Conservation (phyloP, 1,140 invertebrate species). For the Teleogryllus occipitalis region DNA sequence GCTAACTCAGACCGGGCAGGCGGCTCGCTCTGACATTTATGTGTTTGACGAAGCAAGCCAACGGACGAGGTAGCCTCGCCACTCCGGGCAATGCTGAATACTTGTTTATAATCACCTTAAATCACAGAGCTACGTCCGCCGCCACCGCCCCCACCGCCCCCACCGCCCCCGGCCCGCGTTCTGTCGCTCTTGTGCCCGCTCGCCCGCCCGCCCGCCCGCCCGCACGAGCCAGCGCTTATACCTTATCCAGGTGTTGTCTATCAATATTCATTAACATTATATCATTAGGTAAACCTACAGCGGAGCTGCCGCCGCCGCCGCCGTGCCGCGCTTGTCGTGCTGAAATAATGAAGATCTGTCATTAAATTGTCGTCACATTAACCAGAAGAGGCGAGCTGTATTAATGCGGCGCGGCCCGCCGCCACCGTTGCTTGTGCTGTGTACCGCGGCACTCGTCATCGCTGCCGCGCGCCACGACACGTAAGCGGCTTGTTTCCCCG, state of each 20-base stretch:
- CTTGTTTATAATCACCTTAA: slow-evolving; percentile 2
- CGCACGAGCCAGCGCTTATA: not conserved
- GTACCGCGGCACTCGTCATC: too few relatives aligned
- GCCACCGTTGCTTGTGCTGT: too few relatives aligned
- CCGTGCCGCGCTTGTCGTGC: not conserved
- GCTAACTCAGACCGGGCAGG: not conserved
- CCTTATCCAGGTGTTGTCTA: not conserved
- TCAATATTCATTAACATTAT: slow-evolving; percentile 6
- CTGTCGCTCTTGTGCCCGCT: not conserved
- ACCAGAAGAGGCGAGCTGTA: not conserved
- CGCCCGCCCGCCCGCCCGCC: too few relatives aligned
- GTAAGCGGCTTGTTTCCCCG: too few relatives aligned
- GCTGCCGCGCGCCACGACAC: too few relatives aligned
- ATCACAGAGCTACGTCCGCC: not conserved
- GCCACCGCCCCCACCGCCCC: too few relatives aligned
- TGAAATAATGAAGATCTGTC: slow-evolving; percentile 5
- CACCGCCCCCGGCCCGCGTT: not conserved
- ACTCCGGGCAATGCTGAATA: not conserved
- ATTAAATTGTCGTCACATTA: slow-evolving; percentile 1
- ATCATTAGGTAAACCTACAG: not conserved
- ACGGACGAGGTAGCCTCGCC: not conserved
- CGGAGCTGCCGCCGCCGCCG: not conserved
- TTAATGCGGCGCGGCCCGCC: not conserved
- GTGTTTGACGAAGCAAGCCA: not conserved
- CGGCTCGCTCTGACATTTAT: not conserved